phyloP scores from a whole-genome alignment of 2,113 vertebrate species.

The Ceyx cyanopectus region DNA sequence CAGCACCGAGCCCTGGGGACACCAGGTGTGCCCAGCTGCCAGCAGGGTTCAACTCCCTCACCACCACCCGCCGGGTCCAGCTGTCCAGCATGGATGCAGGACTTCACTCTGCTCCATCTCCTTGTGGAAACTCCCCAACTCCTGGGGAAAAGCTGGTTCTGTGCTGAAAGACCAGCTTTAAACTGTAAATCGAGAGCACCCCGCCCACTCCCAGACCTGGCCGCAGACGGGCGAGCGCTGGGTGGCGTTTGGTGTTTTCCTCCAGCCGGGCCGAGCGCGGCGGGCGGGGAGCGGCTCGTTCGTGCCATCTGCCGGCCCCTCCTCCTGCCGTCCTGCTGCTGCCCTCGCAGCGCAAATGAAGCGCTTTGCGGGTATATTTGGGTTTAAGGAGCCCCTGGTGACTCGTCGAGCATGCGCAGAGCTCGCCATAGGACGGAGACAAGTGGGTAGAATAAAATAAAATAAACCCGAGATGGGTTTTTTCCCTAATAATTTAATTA shows the following conservation, averaged over 20 bases:
- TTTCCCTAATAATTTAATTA: rapidly evolving
- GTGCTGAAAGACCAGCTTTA: no score
- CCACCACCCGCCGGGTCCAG: no score
- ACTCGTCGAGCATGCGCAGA: rapidly evolving
- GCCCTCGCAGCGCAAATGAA: rapidly evolving
- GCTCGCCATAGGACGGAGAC: not conserved
- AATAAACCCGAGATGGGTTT: not conserved
- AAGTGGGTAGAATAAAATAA: not conserved
- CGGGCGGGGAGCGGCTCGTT: not conserved
- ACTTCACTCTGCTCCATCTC: no score
- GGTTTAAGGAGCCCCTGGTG: rapidly evolving
- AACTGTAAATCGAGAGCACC: no score
- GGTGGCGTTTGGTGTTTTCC: rapidly evolving
- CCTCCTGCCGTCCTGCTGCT: not conserved
- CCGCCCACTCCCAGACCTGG: no score
- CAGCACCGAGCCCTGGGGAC: no score
- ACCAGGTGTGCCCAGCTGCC: no score
- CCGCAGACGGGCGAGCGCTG: rapidly evolving
- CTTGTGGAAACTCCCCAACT: no score
- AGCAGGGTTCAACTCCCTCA: no score
- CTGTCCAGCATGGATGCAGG: no score
- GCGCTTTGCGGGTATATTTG: rapidly evolving
- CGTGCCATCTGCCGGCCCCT: constrained; percentile 9
- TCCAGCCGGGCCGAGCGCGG: not conserved
- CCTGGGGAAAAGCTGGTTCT: no score